Conservation (phyloP, 2,113 vertebrate genomes). For the Phodopus roborovskii region DNA sequence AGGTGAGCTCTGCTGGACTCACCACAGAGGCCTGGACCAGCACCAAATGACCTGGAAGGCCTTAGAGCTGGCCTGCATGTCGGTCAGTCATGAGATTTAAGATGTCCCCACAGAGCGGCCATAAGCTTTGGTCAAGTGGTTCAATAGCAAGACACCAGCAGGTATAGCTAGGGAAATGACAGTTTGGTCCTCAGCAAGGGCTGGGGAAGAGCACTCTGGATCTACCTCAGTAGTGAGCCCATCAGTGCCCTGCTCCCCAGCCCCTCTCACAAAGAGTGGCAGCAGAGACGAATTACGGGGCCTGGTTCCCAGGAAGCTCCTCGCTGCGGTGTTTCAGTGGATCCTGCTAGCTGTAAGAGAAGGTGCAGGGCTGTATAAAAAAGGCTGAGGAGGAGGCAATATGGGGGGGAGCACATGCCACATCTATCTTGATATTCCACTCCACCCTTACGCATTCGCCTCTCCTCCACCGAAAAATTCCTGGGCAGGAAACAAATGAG, state of each 20-base stretch:
- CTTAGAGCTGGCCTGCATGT: background rate
- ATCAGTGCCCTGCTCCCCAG: background rate
- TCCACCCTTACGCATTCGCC: background rate
- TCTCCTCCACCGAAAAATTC: background rate
- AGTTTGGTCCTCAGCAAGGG: background rate
- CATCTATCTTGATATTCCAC: background rate
- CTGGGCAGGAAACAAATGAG: constrained; percentile 44
- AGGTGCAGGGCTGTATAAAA: background rate
- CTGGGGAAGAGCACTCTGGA: background rate
- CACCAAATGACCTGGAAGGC: background rate
- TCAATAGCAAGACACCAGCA: background rate
- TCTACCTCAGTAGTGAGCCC: background rate
- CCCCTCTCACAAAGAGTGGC: background rate
- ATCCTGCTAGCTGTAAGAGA: background rate
- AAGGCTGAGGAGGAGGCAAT: background rate
- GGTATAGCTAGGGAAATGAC: background rate
- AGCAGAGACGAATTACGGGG: background rate
- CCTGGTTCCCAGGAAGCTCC: background rate
- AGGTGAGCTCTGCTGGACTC: background rate
- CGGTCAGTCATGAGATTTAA: background rate
- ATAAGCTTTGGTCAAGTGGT: background rate
- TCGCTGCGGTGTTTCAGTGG: background rate
- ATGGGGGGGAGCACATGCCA: too few species aligned
- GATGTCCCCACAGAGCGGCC: accelerated
- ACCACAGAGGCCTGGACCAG: background rate